These are phyloP conservation scores for Tachina lurida DNA, from an alignment of 2,888 invertebrate species.

Conservation along the genomic window DNA sequence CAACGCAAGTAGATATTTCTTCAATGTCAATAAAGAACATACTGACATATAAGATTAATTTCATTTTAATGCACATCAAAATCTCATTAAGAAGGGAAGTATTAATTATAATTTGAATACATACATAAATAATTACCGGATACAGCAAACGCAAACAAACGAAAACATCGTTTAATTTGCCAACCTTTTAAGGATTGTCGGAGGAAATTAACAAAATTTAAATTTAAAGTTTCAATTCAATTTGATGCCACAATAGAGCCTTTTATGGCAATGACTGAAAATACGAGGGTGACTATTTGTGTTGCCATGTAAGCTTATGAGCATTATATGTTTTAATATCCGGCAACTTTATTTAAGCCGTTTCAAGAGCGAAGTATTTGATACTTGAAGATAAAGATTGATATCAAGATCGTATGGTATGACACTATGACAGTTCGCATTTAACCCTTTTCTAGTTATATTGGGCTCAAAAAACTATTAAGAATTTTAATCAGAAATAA, in stretches of 20 bases:
- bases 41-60: background rate
- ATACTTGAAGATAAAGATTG: too few species aligned
- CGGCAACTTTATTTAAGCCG: too few species aligned
- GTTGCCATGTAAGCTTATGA: background rate
- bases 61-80: constrained; percentile 15
- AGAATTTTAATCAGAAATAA: too few species aligned
- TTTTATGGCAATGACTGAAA: constrained; percentile 16
- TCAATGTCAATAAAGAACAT: background rate
- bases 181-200: constrained; percentile 18
- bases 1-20: background rate
- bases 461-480: too few species aligned
- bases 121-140: background rate
- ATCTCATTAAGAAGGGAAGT: background rate
- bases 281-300: background rate
- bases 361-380: too few species aligned
- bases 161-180: background rate
- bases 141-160: background rate
- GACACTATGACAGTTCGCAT: background rate
- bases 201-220: constrained; percentile 4
- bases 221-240: constrained; percentile 5
- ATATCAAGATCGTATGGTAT: too few species aligned
- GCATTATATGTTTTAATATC: background rate
- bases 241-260: constrained; percentile 33
- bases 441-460: too few species aligned
- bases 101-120: background rate